Base-by-base conservation (phyloP, 2,113 vertebrate genomes). In the Hiodon alosoides region DNA sequence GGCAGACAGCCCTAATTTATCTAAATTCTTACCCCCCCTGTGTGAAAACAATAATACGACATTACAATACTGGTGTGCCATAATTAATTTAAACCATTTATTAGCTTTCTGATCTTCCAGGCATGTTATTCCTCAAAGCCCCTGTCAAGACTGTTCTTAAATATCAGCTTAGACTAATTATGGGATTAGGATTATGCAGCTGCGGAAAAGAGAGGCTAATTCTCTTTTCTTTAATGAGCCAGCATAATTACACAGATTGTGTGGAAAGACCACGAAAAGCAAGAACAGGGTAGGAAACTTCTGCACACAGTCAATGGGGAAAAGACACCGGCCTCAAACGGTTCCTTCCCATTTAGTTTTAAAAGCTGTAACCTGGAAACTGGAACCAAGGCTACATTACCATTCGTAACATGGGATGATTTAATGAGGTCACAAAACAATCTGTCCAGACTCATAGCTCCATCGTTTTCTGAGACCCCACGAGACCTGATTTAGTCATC, bases 391-490 rank as follows among this genome's bases (percentile, higher is more conserved):
- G 58, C 13, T 72, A 48, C 31, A 31, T 60, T 60, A 60, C 11
- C 57, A 5, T 51, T 16, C 55, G 2, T n/a, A 72, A 51, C 16
- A 9, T 46, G 8, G 11, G 46, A 60, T 61, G 58, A 72, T 72
- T 60, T 72, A 72, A 50, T 72, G 70, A 72, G 57, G 70, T 72
- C 57, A 61, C 46, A 60, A 72, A 55, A 46, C n/a, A 58, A 14
- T 10, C 57, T 10, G 31, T 50, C 9, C 58, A n/a, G 70, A 31
- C 57, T 31, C 70, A 31, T 31, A 31, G 31, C 31, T 31, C 31
- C 31, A 31, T 31, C 31, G 31, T 31, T 31, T 31, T 31, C 31
- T 31, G 31, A 31, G 31, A 31, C 31, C 70, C 58, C 52, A 3
- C 5, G 57, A 71, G 54, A 59, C 54, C 7, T n/a, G 55, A 58